These are phyloP conservation scores for Trematocara zebra DNA, from an alignment of 2,113 vertebrate genomes.

Conservation along the genomic window DNA sequence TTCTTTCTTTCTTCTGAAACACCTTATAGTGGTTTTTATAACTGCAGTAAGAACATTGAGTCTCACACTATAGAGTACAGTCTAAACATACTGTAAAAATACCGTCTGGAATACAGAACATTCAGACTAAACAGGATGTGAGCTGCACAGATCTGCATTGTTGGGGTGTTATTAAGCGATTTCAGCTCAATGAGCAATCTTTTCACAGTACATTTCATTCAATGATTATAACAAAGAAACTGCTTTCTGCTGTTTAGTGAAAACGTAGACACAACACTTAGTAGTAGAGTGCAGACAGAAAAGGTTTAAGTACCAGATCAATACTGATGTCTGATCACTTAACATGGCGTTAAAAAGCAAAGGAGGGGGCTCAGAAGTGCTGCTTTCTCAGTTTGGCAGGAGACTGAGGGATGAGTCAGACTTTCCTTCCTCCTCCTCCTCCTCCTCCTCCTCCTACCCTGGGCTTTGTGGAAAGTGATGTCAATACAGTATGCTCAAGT, in stretches of 20 bases:
- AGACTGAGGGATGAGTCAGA: slow-evolving; percentile 68
- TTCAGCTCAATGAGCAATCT: background rate
- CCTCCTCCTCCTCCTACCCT: slow-evolving; percentile 29
- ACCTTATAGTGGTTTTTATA: background rate
- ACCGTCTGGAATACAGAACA: background rate
- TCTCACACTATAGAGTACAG: background rate
- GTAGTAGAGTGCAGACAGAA: background rate
- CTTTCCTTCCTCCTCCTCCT: slow-evolving; percentile 68
- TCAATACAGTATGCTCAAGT: slow-evolving; percentile 60
- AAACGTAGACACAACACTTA: background rate
- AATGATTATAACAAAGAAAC: background rate
- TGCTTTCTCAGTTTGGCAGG: slow-evolving; percentile 59
- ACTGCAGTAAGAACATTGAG: background rate
- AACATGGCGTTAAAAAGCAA: background rate
- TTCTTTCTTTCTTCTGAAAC: background rate
- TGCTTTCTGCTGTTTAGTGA: background rate
- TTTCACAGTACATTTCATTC: background rate
- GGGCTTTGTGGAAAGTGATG: slow-evolving; percentile 63
- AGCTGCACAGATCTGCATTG: background rate
- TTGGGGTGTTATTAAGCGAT: background rate
- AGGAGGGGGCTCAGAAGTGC: slow-evolving; percentile 30
- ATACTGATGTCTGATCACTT: slow-evolving; percentile 13
- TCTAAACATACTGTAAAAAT: background rate
- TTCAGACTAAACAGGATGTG: background rate
- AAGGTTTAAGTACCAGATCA: background rate